Evolutionary conservation across 2,888 invertebrate species (phyloP), one percentile per base, ranked within the genome.

Genomic region (Orthosia incerta): DNA sequence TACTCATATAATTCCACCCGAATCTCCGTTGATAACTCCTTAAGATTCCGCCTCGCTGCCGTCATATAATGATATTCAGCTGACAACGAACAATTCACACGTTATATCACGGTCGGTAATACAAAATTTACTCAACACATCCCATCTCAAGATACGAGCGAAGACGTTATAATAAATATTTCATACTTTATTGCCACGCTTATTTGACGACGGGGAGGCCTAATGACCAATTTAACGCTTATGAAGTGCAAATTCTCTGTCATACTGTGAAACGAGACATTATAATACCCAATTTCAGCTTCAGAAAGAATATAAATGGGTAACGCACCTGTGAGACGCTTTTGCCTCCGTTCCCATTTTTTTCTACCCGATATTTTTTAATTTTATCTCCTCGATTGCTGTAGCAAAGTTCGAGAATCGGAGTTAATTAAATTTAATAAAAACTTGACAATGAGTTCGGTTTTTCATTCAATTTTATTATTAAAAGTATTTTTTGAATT

Each of bases 241-340:
- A 95, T 94, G 94, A 95, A 95, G 95, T 95, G 95, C 94, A 95
- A 95, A 95, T 95, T 95, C 91, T 91, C 93, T 94, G 95, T 94
- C 95, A 94, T 93, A 93, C 92, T 91, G 90, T 87, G 91, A 93
- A 94, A 94, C 93, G 93, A 93, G 94, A 94, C 92, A 93, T 93
- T 94, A 92, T 95, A 93, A 95, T 94, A 94, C 91, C 93, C 94
- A 94, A 95, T 95, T 95, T 94, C 91, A 89, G 90, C 91, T 92
- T 90, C 91, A 90, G 91, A 93, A 95, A 94, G 93, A 95, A 95
- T 94, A 94, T 93, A 93, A 95, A 95, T 93, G 91, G 90, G 84
- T 76, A 86, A 88, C 89, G 88, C 92, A 93, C 92, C 92, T 92
- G 91, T 84, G 89, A 86, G 85, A 73, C 80, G 74, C 74, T 81